A percentile compares a stretch with the other conserved stretches of the same genome.
Evolutionary conservation across 1,140 invertebrate species (phyloP).

Genomic region (Bombus waltoni): DNA sequence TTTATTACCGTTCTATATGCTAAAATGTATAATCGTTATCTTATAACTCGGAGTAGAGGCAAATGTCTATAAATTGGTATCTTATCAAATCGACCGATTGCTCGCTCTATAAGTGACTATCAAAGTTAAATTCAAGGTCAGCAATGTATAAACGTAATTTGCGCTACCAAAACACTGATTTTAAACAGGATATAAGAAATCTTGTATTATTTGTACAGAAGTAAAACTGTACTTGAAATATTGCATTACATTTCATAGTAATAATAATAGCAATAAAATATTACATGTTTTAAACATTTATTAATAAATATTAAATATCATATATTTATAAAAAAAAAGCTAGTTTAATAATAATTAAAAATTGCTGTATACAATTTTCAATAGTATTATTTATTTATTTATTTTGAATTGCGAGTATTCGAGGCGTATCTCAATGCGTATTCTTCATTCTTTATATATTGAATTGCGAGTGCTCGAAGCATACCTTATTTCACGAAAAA

Average conservation of each 20-base stretch:
- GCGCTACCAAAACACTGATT: not conserved
- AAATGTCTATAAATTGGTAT: slow-evolving; percentile 37
- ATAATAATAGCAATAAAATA: not conserved
- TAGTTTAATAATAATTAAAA: not conserved
- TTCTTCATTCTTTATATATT: no score
- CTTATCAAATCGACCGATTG: slow-evolving; percentile 14
- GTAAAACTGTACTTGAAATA: not conserved
- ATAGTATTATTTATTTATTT: not conserved
- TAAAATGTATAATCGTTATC: slow-evolving; percentile 14
- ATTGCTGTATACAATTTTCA: not conserved
- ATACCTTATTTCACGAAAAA: not conserved
- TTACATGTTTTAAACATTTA: no score
- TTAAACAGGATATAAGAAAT: not conserved
- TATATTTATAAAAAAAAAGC: not conserved
- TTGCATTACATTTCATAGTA: not conserved
- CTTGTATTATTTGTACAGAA: not conserved
- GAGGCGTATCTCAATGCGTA: no score
- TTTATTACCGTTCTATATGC: no score
- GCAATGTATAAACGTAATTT: not conserved
- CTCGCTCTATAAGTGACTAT: not conserved
- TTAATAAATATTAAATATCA: not conserved
- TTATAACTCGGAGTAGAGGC: not conserved
- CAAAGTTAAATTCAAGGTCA: not conserved
- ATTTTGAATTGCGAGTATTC: no score
- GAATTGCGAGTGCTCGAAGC: no score